phyloP scores from a whole-genome alignment of 2,888 invertebrate genomes.

The Drosophila neotestacea region DNA sequence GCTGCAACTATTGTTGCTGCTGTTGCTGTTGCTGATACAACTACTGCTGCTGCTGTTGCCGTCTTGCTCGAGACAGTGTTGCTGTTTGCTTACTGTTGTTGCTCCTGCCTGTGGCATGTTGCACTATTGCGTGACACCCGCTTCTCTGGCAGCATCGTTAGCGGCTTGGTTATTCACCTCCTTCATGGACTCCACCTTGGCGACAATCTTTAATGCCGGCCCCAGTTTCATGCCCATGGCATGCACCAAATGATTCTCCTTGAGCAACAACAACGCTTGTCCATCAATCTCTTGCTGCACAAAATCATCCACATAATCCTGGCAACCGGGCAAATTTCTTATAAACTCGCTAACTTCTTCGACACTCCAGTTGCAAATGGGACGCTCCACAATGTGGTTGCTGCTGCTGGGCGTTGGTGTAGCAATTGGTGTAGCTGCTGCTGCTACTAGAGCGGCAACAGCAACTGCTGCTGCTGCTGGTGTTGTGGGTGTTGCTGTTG shows the following conservation, averaged over 20 bases:
- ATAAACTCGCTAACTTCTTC: conserved; percentile 96
- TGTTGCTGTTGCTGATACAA: neutral
- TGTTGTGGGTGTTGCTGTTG: conserved; percentile 13
- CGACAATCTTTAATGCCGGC: conserved; percentile 97
- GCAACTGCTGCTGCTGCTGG: conserved; percentile 7
- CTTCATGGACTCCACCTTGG: conserved; percentile 93
- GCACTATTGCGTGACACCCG: conserved; percentile 55
- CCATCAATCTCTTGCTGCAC: conserved; percentile 98
- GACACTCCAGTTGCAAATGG: conserved; percentile 88
- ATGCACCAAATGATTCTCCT: conserved; percentile 97
- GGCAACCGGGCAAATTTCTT: conserved; percentile 94
- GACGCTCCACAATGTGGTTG: conserved; percentile 63
- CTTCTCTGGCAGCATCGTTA: conserved; percentile 51
- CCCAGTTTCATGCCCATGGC: conserved; percentile 98
- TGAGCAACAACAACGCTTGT: conserved; percentile 95
- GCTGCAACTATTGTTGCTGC: neutral
- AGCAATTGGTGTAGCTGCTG: conserved; percentile 10
- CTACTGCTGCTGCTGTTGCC: neutral
- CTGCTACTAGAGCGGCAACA: neutral
- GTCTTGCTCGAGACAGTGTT: neutral
- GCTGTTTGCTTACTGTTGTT: neutral
- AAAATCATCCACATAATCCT: conserved; percentile 97
- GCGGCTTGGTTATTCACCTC: conserved; percentile 68
- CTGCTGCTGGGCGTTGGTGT: conserved; percentile 28
- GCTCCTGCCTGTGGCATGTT: conserved; percentile 10